Evolutionary conservation across 2,888 invertebrate genomes (phyloP).

Genomic region (Arge pagana): DNA sequence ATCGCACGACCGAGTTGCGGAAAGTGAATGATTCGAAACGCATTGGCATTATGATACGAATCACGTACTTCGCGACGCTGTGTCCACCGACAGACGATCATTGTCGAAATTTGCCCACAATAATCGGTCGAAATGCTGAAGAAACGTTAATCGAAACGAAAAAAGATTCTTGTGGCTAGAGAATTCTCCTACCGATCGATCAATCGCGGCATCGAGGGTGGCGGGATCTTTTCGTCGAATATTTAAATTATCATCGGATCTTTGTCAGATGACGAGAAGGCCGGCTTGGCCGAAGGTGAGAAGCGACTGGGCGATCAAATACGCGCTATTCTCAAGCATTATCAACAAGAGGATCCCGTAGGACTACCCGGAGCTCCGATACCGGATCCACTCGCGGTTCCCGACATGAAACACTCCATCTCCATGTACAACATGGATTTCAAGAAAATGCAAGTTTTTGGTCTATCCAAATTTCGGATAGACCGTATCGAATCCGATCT

Average conservation of each 20-base stretch:
- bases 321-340: conserved; percentile 73
- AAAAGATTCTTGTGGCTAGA: too few relatives aligned
- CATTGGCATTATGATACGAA: too few relatives aligned
- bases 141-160: too few relatives aligned
- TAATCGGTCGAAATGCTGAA: too few relatives aligned
- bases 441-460: conserved; percentile 72
- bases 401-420: conserved; percentile 74
- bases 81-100: too few relatives aligned
- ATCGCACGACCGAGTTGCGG: too few relatives aligned
- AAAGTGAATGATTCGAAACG: too few relatives aligned
- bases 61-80: too few relatives aligned
- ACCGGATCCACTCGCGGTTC: conserved; percentile 80
- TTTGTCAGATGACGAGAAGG: conserved; percentile 39
- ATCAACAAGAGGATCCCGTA: conserved; percentile 78
- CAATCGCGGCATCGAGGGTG: neutral
- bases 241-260: neutral
- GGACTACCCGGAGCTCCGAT: conserved; percentile 80
- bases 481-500: conserved; percentile 73
- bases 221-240: neutral
- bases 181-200: neutral
- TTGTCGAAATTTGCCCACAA: too few relatives aligned
- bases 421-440: conserved; percentile 73
- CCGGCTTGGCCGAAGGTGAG: conserved; percentile 60
- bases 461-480: conserved; percentile 79
- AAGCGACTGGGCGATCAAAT: conserved; percentile 75